Conservation (phyloP, 2,113 vertebrate genomes). For the Siphamia tubifer region DNA sequence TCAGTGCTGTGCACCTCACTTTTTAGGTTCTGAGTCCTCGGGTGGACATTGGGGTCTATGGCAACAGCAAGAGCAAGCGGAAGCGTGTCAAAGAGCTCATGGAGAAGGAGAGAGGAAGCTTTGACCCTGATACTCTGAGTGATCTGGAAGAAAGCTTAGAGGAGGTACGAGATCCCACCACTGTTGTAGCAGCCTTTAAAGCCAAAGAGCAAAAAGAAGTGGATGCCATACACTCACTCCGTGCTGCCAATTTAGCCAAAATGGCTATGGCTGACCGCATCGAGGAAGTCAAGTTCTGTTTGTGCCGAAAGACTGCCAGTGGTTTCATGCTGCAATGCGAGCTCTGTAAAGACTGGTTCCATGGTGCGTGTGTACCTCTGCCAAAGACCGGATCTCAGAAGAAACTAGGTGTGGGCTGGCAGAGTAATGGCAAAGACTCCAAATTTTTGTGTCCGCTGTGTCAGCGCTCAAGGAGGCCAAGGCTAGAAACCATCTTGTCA, state of each 20-base stretch:
- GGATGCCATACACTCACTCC: conserved; percentile 92
- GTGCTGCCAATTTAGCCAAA: conserved; percentile 94
- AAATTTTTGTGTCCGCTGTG: conserved; percentile 96
- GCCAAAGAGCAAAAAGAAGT: conserved; percentile 93
- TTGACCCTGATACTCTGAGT: conserved; percentile 89
- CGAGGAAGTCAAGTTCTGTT: conserved; percentile 95
- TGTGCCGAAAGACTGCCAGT: conserved; percentile 93
- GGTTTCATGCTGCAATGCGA: conserved; percentile 98
- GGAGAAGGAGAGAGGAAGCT: conserved; percentile 93
- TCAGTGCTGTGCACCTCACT: neutral
- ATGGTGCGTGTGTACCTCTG: conserved; percentile 92
- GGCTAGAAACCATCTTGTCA: conserved; percentile 96
- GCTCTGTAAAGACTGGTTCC: conserved; percentile 98
- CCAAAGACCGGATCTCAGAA: conserved; percentile 92
- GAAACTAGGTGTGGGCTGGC: conserved; percentile 88
- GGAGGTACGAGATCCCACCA: conserved; percentile 87
- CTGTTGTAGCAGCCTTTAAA: conserved; percentile 94
- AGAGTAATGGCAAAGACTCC: conserved; percentile 92
- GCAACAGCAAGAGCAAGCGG: conserved; percentile 92
- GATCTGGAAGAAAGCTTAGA: conserved; percentile 90
- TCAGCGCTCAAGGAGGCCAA: conserved; percentile 91
- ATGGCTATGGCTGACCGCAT: conserved; percentile 97
- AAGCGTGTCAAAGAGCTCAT: conserved; percentile 92
- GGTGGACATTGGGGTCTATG: conserved; percentile 94
- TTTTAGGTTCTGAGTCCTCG: conserved; percentile 94